Evolutionary conservation across 2,113 vertebrate species (phyloP).

Genomic region (Lampris megalopsis): DNA sequence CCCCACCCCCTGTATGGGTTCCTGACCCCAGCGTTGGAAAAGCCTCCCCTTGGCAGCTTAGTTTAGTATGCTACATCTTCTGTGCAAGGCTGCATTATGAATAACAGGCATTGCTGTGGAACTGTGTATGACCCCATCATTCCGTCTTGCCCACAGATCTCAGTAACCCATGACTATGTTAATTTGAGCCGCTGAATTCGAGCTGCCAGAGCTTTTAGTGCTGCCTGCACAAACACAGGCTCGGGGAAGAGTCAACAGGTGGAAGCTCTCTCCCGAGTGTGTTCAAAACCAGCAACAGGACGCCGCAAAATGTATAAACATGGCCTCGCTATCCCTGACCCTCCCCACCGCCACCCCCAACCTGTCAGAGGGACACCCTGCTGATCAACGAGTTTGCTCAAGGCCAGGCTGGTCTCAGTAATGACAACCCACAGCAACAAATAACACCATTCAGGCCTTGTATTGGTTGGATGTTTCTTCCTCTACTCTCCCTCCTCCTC

Average conservation of each 20-base stretch:
- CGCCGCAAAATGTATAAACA: slow-evolving; percentile 59
- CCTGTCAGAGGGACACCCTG: slow-evolving; percentile 63
- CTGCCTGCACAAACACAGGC: slow-evolving; percentile 63
- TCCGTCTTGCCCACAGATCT: slow-evolving; percentile 57
- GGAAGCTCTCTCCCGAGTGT: slow-evolving; percentile 51
- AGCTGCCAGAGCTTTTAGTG: slow-evolving; percentile 38
- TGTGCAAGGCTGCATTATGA: slow-evolving; percentile 48
- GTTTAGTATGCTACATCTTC: slow-evolving; percentile 28
- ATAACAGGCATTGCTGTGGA: slow-evolving; percentile 12
- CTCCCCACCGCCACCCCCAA: neutral
- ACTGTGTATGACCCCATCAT: slow-evolving; percentile 16
- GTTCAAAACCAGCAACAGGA: slow-evolving; percentile 60
- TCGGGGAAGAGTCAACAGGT: slow-evolving; percentile 66
- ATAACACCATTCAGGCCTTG: slow-evolving; percentile 74
- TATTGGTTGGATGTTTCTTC: slow-evolving; percentile 62
- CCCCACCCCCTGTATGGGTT: slow-evolving; percentile 5
- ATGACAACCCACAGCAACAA: slow-evolving; percentile 73
- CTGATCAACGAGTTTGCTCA: slow-evolving; percentile 72
- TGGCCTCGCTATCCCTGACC: neutral
- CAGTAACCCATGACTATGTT: slow-evolving; percentile 38
- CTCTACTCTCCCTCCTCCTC: slow-evolving; percentile 52
- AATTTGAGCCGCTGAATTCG: slow-evolving; percentile 30
- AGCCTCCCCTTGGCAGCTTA: slow-evolving; percentile 54
- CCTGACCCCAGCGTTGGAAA: slow-evolving; percentile 38
- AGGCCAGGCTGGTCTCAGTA: slow-evolving; percentile 59